Base-by-base conservation (phyloP, 2,888 invertebrate species). In the Oscheius onirici region DNA sequence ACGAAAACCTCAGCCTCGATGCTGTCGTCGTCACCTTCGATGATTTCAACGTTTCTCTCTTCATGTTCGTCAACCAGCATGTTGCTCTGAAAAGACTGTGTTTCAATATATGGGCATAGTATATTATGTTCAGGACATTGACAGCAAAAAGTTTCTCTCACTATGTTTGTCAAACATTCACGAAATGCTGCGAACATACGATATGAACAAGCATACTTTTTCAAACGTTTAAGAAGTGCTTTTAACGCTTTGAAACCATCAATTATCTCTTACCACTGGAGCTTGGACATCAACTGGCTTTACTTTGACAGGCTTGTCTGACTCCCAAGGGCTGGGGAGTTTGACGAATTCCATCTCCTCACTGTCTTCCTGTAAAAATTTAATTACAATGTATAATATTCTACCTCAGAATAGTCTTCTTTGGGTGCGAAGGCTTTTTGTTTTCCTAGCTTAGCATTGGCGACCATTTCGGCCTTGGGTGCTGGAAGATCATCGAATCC, bases 1-100 rank as follows among this genome's bases (percentile, higher is more conserved):
- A 26, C n/a, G 34, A 11, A 41, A 58, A 58, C 41, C 41, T 58
- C 58, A 40, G n/a, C 58, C 24, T 63, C 63, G 34, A 17, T 17
- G 49, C 63, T 63, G 28, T 63, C 63, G 5, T 22, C 26, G 13
- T 46, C 15, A 3, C 49, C 49, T 11, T 43, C 44, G n/a, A 63
- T 28, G 10, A 49, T 34, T 5, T 26, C 49, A 6, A 63, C 63
- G 20, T 63, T 34, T 46, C 63, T 24, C 20, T 63, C 63, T 46
- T 63, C 63, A 46, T 63, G 63, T 13, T 26, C 20, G 17, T 46
- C 63, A 11, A 26, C 20, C 15, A 63, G 17, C 63, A 63, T 63
- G 17, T 20, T 63, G 26, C 26, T 46, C 63, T 49, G 49, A 49
- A 26, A 11, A 15, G 43, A 43, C 10, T 13, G 15, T 11, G 46